Base-by-base conservation (phyloP, 2,113 vertebrate genomes). In the Indicator maculatus region DNA sequence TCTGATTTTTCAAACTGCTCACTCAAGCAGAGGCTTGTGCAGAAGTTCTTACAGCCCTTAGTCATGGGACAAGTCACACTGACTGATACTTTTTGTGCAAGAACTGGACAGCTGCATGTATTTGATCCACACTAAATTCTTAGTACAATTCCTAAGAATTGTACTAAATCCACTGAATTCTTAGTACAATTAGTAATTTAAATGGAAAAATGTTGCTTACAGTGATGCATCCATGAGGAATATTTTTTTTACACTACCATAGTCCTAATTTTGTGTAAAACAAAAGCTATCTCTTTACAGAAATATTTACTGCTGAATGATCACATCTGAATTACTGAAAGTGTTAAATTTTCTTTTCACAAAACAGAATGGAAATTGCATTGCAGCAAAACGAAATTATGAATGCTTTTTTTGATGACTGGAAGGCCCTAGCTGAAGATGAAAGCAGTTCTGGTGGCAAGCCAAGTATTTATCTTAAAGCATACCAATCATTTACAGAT, bases 361-460 rank as follows among this genome's bases (percentile, higher is more conserved):
- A 56, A 94, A 94, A 94, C 93, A 99, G 99, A 96, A 95, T 98
- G 83, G 97, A 99, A 90, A 79, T 97, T 44, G 98, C 98, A 45
- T 94, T 99, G 71, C 99, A 99, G 92, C 98, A 99, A 97, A 98
- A 98, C 83, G 97, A 98, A 93, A 98, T 99, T 63, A 97, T 97
- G 95, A 97, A 99, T 18, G 97, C 97, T 47, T 99, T 99, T 81
- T 47, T 94, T 33, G 98, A 99, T 64, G 98, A 99, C 94, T 99
- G 98, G 98, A 98, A 96, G 56, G 95, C 71, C 27, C 95, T 99
- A 66, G 96, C 85, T 15, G 98, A 98, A 73, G 98, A 98, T 3
- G 97, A 98, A 36, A 36, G 82, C 30, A 92, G 96, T 30, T 97
- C 97, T 84, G 97, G 95, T 73, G 97, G 97, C 83, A 98, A 98